Conservation (phyloP, 2,113 vertebrate genomes). For the Syrrhaptes paradoxus region DNA sequence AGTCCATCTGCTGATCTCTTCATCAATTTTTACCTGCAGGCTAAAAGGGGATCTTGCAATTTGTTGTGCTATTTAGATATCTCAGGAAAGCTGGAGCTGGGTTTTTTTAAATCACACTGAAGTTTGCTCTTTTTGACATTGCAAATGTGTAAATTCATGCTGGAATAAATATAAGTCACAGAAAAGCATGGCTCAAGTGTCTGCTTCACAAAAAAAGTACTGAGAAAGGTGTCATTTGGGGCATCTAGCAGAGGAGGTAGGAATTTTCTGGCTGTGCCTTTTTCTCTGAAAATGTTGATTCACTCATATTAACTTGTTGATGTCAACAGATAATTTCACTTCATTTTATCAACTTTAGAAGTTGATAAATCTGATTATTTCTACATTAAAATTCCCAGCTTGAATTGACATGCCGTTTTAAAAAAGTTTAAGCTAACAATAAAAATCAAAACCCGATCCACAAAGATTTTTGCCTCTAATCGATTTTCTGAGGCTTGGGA, state of each 20-base stretch:
- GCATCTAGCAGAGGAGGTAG: neutral
- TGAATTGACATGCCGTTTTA: neutral
- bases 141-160: neutral
- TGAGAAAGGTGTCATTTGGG: neutral
- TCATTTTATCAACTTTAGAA: neutral
- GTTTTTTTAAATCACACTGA: neutral
- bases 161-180: neutral
- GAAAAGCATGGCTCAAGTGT: neutral
- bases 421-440: neutral
- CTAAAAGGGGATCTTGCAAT: neutral
- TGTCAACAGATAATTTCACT: neutral
- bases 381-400: neutral
- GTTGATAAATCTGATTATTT: neutral
- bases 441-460: neutral
- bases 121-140: neutral
- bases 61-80: neutral
- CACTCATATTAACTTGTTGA: neutral
- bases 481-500: neutral
- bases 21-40: neutral
- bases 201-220: neutral
- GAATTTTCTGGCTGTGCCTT: neutral
- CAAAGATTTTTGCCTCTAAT: neutral
- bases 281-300: neutral
- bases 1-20: conserved; percentile 26
- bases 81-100: neutral